A percentile compares a stretch with the other conserved stretches of the same genome.
Conservation (phyloP, 1,140 invertebrate genomes). For the Drosophila pectinifera region DNA sequence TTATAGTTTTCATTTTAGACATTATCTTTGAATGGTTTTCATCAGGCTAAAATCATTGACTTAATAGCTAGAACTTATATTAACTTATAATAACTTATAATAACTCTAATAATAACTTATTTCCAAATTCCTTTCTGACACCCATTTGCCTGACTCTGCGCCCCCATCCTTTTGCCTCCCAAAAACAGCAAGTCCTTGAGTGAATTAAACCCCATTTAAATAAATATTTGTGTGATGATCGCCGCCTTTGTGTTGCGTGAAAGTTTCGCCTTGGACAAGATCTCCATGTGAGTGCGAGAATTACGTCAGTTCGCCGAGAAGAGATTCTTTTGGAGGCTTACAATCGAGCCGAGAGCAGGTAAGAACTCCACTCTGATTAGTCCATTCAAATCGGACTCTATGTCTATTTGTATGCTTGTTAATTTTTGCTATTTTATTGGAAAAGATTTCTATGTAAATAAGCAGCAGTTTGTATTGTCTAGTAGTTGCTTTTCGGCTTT, state of each 20-base stretch:
- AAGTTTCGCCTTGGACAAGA: conserved; percentile 25
- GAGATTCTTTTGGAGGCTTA: conserved; percentile 18
- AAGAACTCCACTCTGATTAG: conserved; percentile 46
- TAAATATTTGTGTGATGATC: conserved; percentile 36
- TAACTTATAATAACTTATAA: too few relatives aligned
- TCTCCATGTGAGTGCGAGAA: conserved; percentile 28
- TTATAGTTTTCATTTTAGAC: neutral
- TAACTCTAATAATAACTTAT: neutral
- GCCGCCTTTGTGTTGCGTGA: conserved; percentile 1
- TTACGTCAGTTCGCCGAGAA: conserved; percentile 42
- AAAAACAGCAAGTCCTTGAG: conserved; percentile 6
- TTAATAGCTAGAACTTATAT: neutral
- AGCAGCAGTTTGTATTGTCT: conserved; percentile 42
- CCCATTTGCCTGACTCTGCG: conserved; percentile 32
- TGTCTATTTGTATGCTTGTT: conserved; percentile 6
- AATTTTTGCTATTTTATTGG: conserved; percentile 17
- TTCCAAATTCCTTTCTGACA: too few relatives aligned
- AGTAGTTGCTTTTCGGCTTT: conserved; percentile 48
- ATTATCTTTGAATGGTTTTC: too few relatives aligned
- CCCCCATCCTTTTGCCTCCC: too few relatives aligned
- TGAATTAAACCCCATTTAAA: conserved; percentile 11
- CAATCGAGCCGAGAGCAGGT: conserved; percentile 29
- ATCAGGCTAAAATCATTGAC: neutral
- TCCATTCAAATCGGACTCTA: conserved; percentile 38
- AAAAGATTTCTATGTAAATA: conserved; percentile 54